Base-by-base conservation (phyloP, 2,113 vertebrate species). In the Tychaedon coryphoeus region DNA sequence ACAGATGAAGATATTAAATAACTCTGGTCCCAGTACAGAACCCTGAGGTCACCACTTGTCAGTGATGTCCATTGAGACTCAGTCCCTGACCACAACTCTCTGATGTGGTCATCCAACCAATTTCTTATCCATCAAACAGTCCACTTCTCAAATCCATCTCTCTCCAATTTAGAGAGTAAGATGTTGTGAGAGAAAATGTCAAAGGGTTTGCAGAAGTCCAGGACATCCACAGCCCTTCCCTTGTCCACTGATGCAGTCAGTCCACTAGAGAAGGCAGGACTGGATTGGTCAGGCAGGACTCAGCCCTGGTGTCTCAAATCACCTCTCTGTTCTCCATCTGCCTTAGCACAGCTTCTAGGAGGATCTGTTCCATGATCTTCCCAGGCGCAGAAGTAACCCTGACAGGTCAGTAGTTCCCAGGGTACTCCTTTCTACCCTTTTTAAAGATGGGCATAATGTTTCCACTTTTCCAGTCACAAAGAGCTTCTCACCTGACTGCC, bases 21-120 rank as follows among this genome's bases (percentile, higher is more conserved):
- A n/a, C 6, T 24, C 40, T 50, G 18, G 31, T 65, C 14, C 25
- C 66, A 64, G 22, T 48, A 48, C 22, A 48, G 47, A 48, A 23
- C 47, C 19, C 43, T 50, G 42, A 57, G 22, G 31, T 8, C 18
- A 43, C 12, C 22, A 33, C 34, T 36, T 50, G 31, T 42, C 75
- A 26, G 5, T 72, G 36, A 19, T 50, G 25, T 50, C 42, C 42
- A 23, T 2, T n/a, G 36, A 8, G 19, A 34, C 12, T 43, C 14
- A 77, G 18, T 18, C 47, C 10, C 13, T 7, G 26, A 48, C 42
- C 31, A 57, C 0, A 0, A 71, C 31, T 6, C 17, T 36, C 66
- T 42, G 18, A 72, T 79, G 31, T 3, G 14, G 19, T 5, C 2
- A 14, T 22, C 8, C 14, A 66, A 42, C 1, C 31, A 34, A 31